phyloP scores from a whole-genome alignment of 2,113 vertebrate species.

The Lepisosteus osseus region DNA sequence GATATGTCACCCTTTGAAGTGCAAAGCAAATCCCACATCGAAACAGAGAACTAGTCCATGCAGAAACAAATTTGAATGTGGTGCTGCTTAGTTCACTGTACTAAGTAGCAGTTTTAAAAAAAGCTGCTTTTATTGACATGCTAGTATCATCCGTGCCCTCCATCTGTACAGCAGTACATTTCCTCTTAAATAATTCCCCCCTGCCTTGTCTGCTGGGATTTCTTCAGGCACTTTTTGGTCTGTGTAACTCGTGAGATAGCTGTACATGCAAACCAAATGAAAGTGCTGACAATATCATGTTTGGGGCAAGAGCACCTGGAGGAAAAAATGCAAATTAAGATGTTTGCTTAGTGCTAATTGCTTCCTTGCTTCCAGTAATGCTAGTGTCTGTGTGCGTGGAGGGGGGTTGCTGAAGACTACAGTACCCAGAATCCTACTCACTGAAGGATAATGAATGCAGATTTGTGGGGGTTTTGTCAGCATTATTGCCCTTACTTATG shows the following conservation, averaged over 20 bases:
- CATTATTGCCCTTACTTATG: constrained; percentile 37
- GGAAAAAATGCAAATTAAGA: constrained; percentile 25
- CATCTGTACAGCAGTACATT: constrained; percentile 35
- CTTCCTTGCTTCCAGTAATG: constrained; percentile 26
- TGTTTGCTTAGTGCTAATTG: constrained; percentile 42
- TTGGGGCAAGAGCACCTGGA: background rate
- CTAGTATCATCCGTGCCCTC: background rate
- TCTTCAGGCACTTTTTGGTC: constrained; percentile 30
- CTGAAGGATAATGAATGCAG: constrained; percentile 30
- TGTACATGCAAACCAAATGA: constrained; percentile 29
- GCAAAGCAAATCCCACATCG: too few species aligned
- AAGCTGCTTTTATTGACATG: too few species aligned
- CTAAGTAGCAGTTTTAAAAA: too few species aligned
- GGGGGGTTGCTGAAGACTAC: constrained; percentile 17
- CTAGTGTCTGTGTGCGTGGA: constrained; percentile 11
- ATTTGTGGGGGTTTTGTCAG: constrained; percentile 27
- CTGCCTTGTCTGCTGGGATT: constrained; percentile 35
- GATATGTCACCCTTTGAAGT: too few species aligned
- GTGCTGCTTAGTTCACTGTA: too few species aligned
- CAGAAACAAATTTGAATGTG: too few species aligned
- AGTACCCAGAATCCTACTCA: constrained; percentile 41
- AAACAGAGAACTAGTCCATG: too few species aligned
- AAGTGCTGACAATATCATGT: constrained; percentile 6
- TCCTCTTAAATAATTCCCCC: constrained; percentile 40
- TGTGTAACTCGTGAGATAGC: constrained; percentile 33